phyloP scores from a whole-genome alignment of 2,113 vertebrate species.

The Peromyscus leucopus region DNA sequence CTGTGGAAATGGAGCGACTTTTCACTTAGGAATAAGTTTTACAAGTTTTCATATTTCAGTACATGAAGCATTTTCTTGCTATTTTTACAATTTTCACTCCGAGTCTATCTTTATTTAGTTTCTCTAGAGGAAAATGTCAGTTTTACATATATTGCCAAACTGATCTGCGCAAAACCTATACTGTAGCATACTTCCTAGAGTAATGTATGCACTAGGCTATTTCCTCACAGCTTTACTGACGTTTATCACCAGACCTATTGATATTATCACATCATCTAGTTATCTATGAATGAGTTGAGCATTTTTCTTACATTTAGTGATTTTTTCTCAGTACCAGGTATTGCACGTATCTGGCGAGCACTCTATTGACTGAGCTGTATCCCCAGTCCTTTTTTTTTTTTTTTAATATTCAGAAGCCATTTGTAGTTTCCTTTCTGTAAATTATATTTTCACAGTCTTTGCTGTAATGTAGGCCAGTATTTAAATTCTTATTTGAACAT shows the following conservation, averaged over 20 bases:
- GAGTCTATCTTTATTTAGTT: background rate
- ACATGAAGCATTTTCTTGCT: background rate
- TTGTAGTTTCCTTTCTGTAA: background rate
- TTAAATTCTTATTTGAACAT: conserved; percentile 21
- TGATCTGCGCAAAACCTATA: background rate
- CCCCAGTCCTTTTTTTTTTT: background rate
- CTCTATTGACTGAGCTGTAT: background rate
- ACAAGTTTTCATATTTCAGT: background rate
- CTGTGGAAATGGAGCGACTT: background rate
- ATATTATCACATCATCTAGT: background rate
- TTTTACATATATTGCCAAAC: background rate
- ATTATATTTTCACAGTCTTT: background rate
- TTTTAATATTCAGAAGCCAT: background rate
- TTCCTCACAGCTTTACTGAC: background rate
- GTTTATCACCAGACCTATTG: background rate
- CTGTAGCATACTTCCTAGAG: background rate
- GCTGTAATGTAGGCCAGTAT: background rate
- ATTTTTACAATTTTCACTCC: conserved; percentile 16
- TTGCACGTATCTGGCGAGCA: background rate
- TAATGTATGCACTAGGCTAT: background rate
- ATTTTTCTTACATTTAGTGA: conserved; percentile 6
- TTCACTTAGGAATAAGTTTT: background rate
- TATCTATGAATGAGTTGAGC: background rate
- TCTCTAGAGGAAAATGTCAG: background rate
- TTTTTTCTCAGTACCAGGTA: background rate